Evolutionary conservation across 2,888 invertebrate species (phyloP).

Genomic region (Myathropa florea): DNA sequence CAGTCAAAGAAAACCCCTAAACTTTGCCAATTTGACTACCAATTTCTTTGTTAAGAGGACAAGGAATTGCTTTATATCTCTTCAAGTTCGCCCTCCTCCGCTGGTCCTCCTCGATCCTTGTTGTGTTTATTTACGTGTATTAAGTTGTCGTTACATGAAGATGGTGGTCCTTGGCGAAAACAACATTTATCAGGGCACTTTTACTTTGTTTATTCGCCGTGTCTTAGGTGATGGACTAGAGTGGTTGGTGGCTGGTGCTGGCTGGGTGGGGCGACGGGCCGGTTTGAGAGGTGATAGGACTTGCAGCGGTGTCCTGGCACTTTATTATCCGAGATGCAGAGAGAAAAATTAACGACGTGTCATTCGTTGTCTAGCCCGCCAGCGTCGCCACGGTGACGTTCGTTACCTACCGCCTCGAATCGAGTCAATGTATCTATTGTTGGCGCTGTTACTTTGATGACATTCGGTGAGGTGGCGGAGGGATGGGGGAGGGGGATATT

Average conservation of each 20-base stretch:
- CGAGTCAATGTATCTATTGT: not conserved
- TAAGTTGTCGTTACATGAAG: not conserved
- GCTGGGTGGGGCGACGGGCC: conserved; percentile 76
- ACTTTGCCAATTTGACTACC: conserved; percentile 61
- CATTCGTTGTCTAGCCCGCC: conserved; percentile 85
- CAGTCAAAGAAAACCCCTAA: conserved; percentile 47
- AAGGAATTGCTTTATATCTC: conserved; percentile 35
- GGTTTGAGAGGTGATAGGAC: conserved; percentile 76
- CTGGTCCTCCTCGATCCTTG: not conserved
- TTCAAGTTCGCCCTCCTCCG: not conserved
- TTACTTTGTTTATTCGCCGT: conserved; percentile 3
- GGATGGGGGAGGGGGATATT: not conserved
- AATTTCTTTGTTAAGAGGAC: conserved; percentile 31
- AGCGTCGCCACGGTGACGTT: conserved; percentile 81
- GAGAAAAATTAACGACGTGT: conserved; percentile 82
- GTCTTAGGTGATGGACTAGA: conserved; percentile 13
- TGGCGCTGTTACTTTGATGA: not conserved
- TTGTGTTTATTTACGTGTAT: conserved; percentile 10
- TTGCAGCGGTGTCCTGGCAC: conserved; percentile 83
- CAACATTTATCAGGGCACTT: conserved; percentile 23
- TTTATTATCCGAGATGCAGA: conserved; percentile 85
- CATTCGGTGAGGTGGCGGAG: not conserved
- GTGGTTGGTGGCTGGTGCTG: too few relatives aligned
- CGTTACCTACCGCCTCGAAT: too few relatives aligned
- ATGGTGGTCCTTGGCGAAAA: conserved; percentile 12